Evolutionary conservation across 2,888 invertebrate species (phyloP), one percentile per base, ranked within the genome.

Genomic region (Druceiella hillmani): DNA sequence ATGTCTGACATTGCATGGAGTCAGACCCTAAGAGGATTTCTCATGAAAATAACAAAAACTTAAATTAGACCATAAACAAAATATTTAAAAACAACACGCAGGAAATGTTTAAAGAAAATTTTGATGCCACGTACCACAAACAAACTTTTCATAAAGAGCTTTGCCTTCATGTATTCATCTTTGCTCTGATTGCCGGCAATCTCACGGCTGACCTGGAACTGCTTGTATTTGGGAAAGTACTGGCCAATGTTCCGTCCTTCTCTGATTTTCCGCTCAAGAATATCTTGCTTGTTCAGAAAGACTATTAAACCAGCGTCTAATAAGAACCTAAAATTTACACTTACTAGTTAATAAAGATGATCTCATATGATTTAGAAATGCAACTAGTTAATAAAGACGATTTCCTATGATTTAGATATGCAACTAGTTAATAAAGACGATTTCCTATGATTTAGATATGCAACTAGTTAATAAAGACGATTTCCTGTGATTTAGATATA

Each of bases 281-380:
- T 62, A 55, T 89, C 88, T 54, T 87, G 86, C 56, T 89, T 89
- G 59, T 89, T 89, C 22, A 89, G 69, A 59, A 89, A 89, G 5
- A 89, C 77, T 32, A 89, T 85, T 25, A 88, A 65, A 2, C 87
- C 87, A 0, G 87, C 81, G 46, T 80, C 77, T 40, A 81, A 62
- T 0, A 89, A 71, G 54, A 84, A 89, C 45, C 83, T 83, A 58
- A 2, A 56, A n/a, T n/a, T n/a, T n/a, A n/a, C n/a, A n/a, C n/a
- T n/a, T n/a, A n/a, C n/a, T n/a, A n/a, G n/a, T n/a, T n/a, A n/a
- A n/a, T n/a, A n/a, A n/a, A n/a, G n/a, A n/a, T n/a, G n/a, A n/a
- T n/a, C n/a, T n/a, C n/a, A n/a, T n/a, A n/a, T n/a, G n/a, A n/a
- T n/a, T n/a, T n/a, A n/a, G n/a, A n/a, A n/a, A n/a, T n/a, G n/a